phyloP scores from a whole-genome alignment of 2,888 invertebrate genomes.

The Watsonalla cultraria region DNA sequence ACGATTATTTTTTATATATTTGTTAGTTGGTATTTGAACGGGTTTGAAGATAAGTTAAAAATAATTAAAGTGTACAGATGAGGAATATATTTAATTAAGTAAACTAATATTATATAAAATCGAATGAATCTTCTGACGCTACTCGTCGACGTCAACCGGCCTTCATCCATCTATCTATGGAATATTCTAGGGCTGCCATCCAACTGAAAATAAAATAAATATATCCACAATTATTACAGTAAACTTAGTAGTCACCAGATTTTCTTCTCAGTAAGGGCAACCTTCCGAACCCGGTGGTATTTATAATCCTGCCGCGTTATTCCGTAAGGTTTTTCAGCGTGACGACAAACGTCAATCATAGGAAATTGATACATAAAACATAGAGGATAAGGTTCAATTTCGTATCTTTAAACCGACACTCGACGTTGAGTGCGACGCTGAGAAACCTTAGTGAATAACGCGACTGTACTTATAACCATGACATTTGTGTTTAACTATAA shows the following conservation, averaged over 20 bases:
- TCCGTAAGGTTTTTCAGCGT: no score
- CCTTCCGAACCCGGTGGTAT: no score
- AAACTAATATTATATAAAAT: conserved; percentile 52
- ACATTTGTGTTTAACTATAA: no score
- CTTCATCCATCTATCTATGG: conserved; percentile 95
- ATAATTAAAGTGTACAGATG: conserved; percentile 24
- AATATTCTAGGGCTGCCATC: conserved; percentile 95
- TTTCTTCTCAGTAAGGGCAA: no score
- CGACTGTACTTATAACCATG: no score
- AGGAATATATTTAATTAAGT: conserved; percentile 33
- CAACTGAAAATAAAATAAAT: conserved; percentile 82
- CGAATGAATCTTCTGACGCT: conserved; percentile 48
- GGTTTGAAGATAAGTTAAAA: conserved; percentile 15
- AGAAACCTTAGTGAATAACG: no score
- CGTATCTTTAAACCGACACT: no score
- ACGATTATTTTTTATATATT: not conserved
- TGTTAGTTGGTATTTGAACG: conserved; percentile 8
- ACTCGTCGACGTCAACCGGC: conserved; percentile 79
- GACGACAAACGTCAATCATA: no score
- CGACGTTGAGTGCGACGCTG: no score
- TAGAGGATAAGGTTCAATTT: no score
- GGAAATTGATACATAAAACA: no score
- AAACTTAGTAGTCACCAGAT: not conserved
- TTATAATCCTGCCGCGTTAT: no score
- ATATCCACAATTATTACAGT: not conserved